These are phyloP conservation scores for Ectropis crepuscularia DNA, from an alignment of 2,888 invertebrate species.

Conservation along the genomic window DNA sequence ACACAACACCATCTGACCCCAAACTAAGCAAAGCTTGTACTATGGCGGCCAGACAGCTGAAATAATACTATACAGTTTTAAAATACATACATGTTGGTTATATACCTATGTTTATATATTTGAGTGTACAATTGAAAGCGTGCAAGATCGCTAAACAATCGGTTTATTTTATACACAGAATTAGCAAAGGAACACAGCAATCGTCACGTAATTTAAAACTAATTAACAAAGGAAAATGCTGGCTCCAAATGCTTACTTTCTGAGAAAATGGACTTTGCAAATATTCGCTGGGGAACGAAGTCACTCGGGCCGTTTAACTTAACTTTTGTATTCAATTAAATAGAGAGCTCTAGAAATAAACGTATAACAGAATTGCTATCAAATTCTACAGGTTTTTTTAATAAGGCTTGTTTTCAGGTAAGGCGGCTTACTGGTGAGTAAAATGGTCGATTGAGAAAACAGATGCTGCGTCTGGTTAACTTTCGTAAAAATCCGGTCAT, in stretches of 20 bases:
- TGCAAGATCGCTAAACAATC: slow-evolving; percentile 35
- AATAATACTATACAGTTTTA: too few relatives aligned
- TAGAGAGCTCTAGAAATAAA: slow-evolving; percentile 76
- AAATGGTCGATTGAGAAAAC: slow-evolving; percentile 25
- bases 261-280: slow-evolving; percentile 77
- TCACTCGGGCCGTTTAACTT: slow-evolving; percentile 76
- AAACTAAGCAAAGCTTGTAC: too few relatives aligned
- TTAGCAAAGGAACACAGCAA: slow-evolving; percentile 76
- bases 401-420: slow-evolving; percentile 57
- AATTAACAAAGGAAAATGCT: slow-evolving; percentile 80
- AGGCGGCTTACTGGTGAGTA: slow-evolving; percentile 42
- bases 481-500: neutral
- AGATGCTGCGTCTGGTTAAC: slow-evolving; percentile 4
- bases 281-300: slow-evolving; percentile 73
- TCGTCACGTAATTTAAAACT: slow-evolving; percentile 81
- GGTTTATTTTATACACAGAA: slow-evolving; percentile 61
- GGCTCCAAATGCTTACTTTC: slow-evolving; percentile 74
- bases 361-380: slow-evolving; percentile 60
- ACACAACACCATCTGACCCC: too few relatives aligned
- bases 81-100: too few relatives aligned
- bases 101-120: too few relatives aligned
- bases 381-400: slow-evolving; percentile 59
- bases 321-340: slow-evolving; percentile 82
- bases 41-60: too few relatives aligned
- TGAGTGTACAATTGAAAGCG: neutral